These are phyloP conservation scores for Papilio aristodemus DNA, from an alignment of 1,140 invertebrate genomes.

Conservation along the genomic window DNA sequence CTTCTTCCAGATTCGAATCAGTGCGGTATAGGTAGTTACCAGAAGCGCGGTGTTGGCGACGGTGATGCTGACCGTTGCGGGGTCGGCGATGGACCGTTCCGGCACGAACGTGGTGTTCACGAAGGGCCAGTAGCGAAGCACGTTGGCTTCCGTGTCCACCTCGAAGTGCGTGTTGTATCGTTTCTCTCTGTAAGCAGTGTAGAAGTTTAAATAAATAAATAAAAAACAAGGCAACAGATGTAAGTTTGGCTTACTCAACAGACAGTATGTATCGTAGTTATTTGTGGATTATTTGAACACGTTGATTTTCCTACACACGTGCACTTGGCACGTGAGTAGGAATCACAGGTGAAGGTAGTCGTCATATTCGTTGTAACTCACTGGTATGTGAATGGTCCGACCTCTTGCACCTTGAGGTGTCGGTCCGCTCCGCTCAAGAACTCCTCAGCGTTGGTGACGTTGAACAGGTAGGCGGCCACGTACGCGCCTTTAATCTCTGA, in stretches of 20 bases:
- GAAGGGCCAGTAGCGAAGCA: slow-evolving; percentile 87
- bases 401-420: slow-evolving; percentile 87
- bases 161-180: slow-evolving; percentile 85
- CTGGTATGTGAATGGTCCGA: slow-evolving; percentile 94
- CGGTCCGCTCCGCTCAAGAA: slow-evolving; percentile 85
- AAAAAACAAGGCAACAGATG: neutral
- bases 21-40: slow-evolving; percentile 63
- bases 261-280: too few species aligned
- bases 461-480: slow-evolving; percentile 90
- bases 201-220: neutral
- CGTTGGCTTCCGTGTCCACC: slow-evolving; percentile 87
- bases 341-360: too few species aligned
- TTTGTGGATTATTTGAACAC: too few species aligned
- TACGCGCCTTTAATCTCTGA: slow-evolving; percentile 79
- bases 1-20: too few species aligned
- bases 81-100: slow-evolving; percentile 86
- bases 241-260: too few species aligned
- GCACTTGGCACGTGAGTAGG: too few species aligned
- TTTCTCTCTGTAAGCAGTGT: slow-evolving; percentile 81
- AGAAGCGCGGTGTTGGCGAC: slow-evolving; percentile 90
- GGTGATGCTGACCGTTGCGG: slow-evolving; percentile 83
- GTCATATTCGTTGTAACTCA: too few species aligned
- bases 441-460: slow-evolving; percentile 88
- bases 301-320: too few species aligned
- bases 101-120: slow-evolving; percentile 84